Base-by-base conservation (phyloP, 2,113 vertebrate species). In the Peromyscus maniculatus region DNA sequence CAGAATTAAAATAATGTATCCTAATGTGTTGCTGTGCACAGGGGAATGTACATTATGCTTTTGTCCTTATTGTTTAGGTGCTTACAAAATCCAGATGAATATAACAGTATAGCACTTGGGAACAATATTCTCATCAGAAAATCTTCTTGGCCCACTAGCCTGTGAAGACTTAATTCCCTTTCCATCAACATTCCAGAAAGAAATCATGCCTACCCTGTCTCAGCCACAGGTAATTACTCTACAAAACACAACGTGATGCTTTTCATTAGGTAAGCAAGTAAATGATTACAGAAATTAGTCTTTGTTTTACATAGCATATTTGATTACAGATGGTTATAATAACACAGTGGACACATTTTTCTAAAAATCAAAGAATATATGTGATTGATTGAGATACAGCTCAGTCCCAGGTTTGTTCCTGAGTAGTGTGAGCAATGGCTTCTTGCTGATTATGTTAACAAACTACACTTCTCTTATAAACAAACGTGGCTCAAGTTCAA, bases 291-390 rank as follows among this genome's bases (percentile, higher is more conserved):
- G 22, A 97, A 95, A 95, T 80, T 43, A 55, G 74, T 31, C 72
- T 97, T 95, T 95, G 80, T 75, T 97, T 97, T 93, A 26, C 19
- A 77, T 39, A 80, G 79, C 55, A 92, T 46, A 90, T 86, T 91
- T 96, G 67, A 95, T 43, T 88, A 26, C 88, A 95, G 80, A 88
- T 96, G 57, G 49, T 64, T 87, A 21, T 71, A 88, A 95, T 22
- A 96, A 93, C 36, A 3, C 75, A 90, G 52, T 87, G 43, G 46
- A 93, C 43, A 92, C 46, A 67, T 21, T 90, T 87, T 91, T 10
- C 33, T 87, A 55, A 91, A 94, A 64, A 77, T 72, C 4, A 49
- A 82, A 39, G 46, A 46, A 31, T 67, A 79, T 92, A 17, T 69
- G 31, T 66, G 1, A 49, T 91, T 31, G 36, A 31, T 33, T 55